A percentile compares a stretch with the other conserved stretches of the same genome.
Conservation (phyloP, 2,888 invertebrate species). For the Xanthia togata region DNA sequence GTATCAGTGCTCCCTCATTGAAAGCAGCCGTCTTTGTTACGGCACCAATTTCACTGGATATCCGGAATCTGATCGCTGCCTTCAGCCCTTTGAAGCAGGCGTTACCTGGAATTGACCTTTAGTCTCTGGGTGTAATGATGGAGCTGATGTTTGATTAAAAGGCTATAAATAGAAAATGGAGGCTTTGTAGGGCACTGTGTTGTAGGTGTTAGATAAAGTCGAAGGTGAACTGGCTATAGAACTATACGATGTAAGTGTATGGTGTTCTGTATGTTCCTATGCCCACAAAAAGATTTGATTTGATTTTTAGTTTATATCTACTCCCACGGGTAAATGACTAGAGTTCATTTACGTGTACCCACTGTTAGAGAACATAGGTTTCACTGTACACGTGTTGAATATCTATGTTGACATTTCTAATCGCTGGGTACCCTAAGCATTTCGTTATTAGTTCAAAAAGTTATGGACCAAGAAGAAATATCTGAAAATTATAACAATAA, state of each 20-base stretch:
- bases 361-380: neutral
- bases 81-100: conserved; percentile 47
- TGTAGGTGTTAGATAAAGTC: neutral
- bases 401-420: neutral
- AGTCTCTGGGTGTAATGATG: conserved; percentile 38
- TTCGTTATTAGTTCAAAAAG: neutral
- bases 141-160: conserved; percentile 48
- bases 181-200: neutral
- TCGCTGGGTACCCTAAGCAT: neutral
- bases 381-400: neutral
- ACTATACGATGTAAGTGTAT: neutral
- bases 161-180: conserved; percentile 11
- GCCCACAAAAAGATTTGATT: neutral
- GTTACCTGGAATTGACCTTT: conserved; percentile 52
- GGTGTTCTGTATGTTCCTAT: neutral
- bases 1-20: conserved; percentile 52
- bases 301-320: neutral
- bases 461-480: neutral
- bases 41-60: conserved; percentile 57
- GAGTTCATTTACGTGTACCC: neutral
- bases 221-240: neutral
- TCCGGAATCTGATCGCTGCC: conserved; percentile 50
- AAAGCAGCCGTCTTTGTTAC: conserved; percentile 55
- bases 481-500: neutral
- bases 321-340: neutral